phyloP scores from a whole-genome alignment of 2,888 invertebrate species.

The Chaetoderma sp. region DNA sequence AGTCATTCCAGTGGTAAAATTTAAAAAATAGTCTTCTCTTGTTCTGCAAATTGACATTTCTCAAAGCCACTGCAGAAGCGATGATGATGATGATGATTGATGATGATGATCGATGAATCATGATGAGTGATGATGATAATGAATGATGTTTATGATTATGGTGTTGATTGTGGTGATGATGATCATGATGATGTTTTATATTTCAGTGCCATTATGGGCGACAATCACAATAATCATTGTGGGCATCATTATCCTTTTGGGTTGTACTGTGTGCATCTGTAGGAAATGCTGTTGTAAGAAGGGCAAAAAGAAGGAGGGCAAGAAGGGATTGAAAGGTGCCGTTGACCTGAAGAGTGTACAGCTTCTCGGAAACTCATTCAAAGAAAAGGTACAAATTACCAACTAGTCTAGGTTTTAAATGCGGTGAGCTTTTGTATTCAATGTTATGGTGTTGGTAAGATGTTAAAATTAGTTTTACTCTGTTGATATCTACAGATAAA shows the following conservation, averaged over 20 bases:
- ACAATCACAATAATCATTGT: slow-evolving; percentile 63
- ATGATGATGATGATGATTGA: too few relatives aligned
- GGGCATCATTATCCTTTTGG: slow-evolving; percentile 58
- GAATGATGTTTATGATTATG: too few relatives aligned
- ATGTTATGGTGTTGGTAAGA: too few relatives aligned
- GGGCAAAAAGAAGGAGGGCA: slow-evolving; percentile 71
- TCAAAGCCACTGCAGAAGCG: too few relatives aligned
- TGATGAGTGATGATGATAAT: too few relatives aligned
- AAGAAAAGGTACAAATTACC: slow-evolving; percentile 88
- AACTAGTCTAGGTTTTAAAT: neutral
- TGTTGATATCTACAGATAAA: too few relatives aligned
- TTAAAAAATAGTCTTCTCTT: too few relatives aligned
- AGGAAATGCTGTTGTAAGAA: slow-evolving; percentile 65
- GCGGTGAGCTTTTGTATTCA: neutral
- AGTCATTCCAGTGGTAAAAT: too few relatives aligned
- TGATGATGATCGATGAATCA: too few relatives aligned
- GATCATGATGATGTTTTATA: neutral
- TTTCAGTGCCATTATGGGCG: slow-evolving; percentile 66
- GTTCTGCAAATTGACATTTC: too few relatives aligned
- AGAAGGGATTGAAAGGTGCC: slow-evolving; percentile 75
- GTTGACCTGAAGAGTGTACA: slow-evolving; percentile 98
- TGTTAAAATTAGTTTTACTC: too few relatives aligned
- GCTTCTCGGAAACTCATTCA: slow-evolving; percentile 94
- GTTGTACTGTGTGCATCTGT: slow-evolving; percentile 65
- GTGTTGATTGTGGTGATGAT: too few relatives aligned